Base-by-base conservation (phyloP, 1,140 invertebrate species). In the Pinna nobilis region DNA sequence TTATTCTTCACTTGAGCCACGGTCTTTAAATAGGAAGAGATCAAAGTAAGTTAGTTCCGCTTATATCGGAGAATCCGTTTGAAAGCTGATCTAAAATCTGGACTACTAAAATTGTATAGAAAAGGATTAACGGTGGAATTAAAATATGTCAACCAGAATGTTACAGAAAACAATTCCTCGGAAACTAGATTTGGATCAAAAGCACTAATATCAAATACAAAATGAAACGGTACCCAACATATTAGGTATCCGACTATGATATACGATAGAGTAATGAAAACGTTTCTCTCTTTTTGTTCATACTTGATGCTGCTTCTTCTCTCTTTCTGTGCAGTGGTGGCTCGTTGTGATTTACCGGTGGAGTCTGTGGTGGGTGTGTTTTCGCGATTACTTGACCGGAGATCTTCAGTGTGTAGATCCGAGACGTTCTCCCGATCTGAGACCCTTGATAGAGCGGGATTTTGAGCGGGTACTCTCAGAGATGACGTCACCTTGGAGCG, bases 101-200 rank as follows among this genome's bases (percentile, higher is more conserved):
- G 68, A 57, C 79, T 82, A 41, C 84, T 83, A 53, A 85, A 88
- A 55, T 86, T 86, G 63, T 88, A 88, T 9, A 87, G 67, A 49
- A 88, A 81, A 2, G 86, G 86, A 73, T 88, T 88, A n/a, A 87
- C 71, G 9, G 86, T 82, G 0, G 85, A 87, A 67, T 88, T 88
- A 25, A 86, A 60, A 51, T 87, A 88, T 7, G 85, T 83, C 76
- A 87, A 68, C 85, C 85, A 87, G 49, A 87, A 87, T 9, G 82
- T 77, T 47, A 80, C 53, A 1, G 76, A 68, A 55, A 74, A 82
- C 6, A 84, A 68, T n/a, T 39, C 23, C 4, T 79, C 67, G 6
- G 85, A 77, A 4, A 85, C 83, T 6, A 70, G 18, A 2, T 79
- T 70, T 15, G 82, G 82, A 7, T 76, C 61, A n/a, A 77, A 39